Evolutionary conservation across 2,888 invertebrate genomes (phyloP).

Genomic region (Drosophila cyrtoloma): DNA sequence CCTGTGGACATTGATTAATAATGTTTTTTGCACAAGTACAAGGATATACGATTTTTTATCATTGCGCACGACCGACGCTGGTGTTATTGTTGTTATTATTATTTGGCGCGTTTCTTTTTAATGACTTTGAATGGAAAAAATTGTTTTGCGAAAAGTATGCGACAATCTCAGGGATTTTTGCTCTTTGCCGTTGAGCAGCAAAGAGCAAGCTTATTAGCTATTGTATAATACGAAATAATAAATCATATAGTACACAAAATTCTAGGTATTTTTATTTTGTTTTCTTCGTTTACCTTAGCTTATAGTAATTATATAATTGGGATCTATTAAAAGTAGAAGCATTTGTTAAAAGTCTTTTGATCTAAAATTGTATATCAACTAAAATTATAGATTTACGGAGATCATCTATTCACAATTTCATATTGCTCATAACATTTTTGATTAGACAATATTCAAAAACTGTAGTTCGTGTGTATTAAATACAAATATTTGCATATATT

Average conservation of each 20-base stretch:
- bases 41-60: slow-evolving; percentile 54
- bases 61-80: slow-evolving; percentile 64
- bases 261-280: neutral
- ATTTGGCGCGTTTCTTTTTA: slow-evolving; percentile 61
- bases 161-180: slow-evolving; percentile 31
- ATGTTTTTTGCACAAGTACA: slow-evolving; percentile 61
- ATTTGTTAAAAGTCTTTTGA: neutral
- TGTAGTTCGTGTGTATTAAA: neutral
- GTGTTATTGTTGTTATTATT: slow-evolving; percentile 47
- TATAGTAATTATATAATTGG: neutral
- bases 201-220: slow-evolving; percentile 16
- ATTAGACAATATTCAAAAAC: no score
- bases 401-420: neutral
- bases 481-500: neutral
- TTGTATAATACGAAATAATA: neutral
- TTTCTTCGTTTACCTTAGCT: neutral
- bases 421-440: neutral
- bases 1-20: slow-evolving; percentile 82
- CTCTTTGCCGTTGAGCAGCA: neutral
- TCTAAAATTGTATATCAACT: neutral
- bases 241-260: neutral
- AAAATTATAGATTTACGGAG: neutral
- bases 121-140: slow-evolving; percentile 51
- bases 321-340: neutral
- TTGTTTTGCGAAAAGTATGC: slow-evolving; percentile 34